Conservation (phyloP, 1,140 invertebrate genomes). For the Marisa cornuarietis region DNA sequence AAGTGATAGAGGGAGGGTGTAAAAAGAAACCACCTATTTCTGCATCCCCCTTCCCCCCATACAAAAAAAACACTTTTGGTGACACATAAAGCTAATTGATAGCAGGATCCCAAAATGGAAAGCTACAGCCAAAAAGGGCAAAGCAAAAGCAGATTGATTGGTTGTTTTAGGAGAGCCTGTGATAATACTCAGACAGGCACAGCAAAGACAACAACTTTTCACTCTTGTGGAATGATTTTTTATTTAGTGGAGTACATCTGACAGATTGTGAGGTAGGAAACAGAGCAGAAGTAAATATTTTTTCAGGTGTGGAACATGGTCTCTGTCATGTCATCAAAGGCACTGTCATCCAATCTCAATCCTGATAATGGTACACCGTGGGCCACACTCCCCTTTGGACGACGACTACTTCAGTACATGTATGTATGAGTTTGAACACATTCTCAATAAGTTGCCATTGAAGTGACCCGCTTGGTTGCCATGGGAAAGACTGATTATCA, state of each 20-base stretch:
- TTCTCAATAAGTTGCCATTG: no score
- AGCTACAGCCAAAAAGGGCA: neutral
- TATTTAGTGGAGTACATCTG: neutral
- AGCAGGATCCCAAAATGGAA: neutral
- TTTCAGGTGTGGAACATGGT: slow-evolving; percentile 80
- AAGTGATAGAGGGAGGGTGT: no score
- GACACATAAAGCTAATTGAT: neutral
- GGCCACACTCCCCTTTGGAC: slow-evolving; percentile 85
- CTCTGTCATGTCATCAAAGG: slow-evolving; percentile 75
- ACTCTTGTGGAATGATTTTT: neutral
- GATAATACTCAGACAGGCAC: neutral
- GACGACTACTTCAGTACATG: slow-evolving; percentile 84
- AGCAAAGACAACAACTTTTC: neutral
- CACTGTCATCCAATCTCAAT: slow-evolving; percentile 69
- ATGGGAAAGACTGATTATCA: neutral
- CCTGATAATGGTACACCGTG: slow-evolving; percentile 73
- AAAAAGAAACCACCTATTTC: no score
- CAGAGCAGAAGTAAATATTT: neutral
- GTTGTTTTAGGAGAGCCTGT: neutral
- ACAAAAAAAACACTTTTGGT: neutral
- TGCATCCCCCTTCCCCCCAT: no score
- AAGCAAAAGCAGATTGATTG: neutral
- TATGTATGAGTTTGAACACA: slow-evolving; percentile 67
- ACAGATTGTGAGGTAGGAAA: neutral
- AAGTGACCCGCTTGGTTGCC: no score